phyloP scores from a whole-genome alignment of 2,888 invertebrate species.

The Meghimatium bilineatum region DNA sequence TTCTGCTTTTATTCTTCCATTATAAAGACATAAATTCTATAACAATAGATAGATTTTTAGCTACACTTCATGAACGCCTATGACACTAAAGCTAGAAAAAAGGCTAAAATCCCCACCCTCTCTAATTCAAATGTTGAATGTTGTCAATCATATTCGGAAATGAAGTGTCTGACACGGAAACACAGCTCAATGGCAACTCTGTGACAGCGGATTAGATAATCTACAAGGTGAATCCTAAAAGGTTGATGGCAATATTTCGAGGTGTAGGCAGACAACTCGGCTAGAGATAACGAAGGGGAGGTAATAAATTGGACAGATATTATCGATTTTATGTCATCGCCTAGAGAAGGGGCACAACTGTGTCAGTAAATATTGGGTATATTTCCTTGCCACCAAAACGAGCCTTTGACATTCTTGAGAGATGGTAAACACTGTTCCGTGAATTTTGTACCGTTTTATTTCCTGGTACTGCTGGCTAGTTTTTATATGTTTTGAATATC shows the following conservation, averaged over 20 bases:
- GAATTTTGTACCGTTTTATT: too few species aligned
- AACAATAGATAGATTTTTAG: too few species aligned
- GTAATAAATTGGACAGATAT: background rate
- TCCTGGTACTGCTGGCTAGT: too few species aligned
- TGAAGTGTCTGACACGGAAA: background rate
- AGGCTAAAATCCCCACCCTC: too few species aligned
- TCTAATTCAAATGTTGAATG: background rate
- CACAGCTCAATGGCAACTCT: background rate
- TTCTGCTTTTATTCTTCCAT: too few species aligned
- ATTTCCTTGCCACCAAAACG: background rate
- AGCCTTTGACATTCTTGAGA: background rate
- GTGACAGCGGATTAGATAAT: background rate
- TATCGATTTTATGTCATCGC: slow-evolving; percentile 12
- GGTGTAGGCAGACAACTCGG: background rate
- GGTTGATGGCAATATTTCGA: background rate
- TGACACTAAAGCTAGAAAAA: too few species aligned
- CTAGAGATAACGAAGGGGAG: background rate
- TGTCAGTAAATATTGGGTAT: slow-evolving; percentile 15
- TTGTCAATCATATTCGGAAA: background rate
- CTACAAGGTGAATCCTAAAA: background rate
- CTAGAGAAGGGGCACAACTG: background rate
- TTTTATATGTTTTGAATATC: too few species aligned
- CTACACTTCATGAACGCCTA: too few species aligned
- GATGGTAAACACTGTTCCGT: background rate
- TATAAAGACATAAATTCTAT: too few species aligned